Evolutionary conservation across 1,140 invertebrate genomes (phyloP).

Genomic region (Maniola jurtina): DNA sequence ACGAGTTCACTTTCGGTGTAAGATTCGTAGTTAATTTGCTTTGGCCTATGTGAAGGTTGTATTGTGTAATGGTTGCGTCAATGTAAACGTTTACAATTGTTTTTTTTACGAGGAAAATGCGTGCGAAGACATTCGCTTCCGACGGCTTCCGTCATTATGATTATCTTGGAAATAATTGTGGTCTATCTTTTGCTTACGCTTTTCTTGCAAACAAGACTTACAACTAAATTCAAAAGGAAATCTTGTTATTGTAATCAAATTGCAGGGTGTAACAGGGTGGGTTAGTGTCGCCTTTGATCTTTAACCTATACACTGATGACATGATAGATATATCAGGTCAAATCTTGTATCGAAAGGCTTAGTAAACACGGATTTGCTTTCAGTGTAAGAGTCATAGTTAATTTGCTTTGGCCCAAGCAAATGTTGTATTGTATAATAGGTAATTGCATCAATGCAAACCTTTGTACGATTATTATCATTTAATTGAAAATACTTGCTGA

Average conservation of each 20-base stretch:
- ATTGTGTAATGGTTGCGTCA: slow-evolving; percentile 25
- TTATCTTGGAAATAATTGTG: too few species aligned
- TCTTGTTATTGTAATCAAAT: too few species aligned
- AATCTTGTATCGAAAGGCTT: background rate
- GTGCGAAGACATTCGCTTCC: background rate
- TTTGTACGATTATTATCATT: background rate
- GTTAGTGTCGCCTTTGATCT: too few species aligned
- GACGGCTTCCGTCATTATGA: too few species aligned
- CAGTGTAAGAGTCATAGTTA: slow-evolving; percentile 24
- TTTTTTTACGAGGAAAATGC: background rate
- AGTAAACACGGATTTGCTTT: slow-evolving; percentile 42
- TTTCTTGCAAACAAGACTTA: too few species aligned
- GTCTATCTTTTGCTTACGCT: too few species aligned
- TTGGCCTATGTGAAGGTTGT: slow-evolving; percentile 20
- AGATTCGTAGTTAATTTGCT: slow-evolving; percentile 23
- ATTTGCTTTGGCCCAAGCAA: slow-evolving; percentile 16
- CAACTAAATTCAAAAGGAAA: too few species aligned
- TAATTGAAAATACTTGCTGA: background rate
- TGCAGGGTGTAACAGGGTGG: too few species aligned
- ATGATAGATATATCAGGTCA: too few species aligned
- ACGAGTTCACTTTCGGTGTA: slow-evolving; percentile 40
- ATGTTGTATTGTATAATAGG: slow-evolving; percentile 28
- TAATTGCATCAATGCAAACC: slow-evolving; percentile 9
- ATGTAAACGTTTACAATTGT: background rate
- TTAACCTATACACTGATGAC: too few species aligned